Conservation (phyloP, 2,113 vertebrate species). For the Periophthalmus modestus region DNA sequence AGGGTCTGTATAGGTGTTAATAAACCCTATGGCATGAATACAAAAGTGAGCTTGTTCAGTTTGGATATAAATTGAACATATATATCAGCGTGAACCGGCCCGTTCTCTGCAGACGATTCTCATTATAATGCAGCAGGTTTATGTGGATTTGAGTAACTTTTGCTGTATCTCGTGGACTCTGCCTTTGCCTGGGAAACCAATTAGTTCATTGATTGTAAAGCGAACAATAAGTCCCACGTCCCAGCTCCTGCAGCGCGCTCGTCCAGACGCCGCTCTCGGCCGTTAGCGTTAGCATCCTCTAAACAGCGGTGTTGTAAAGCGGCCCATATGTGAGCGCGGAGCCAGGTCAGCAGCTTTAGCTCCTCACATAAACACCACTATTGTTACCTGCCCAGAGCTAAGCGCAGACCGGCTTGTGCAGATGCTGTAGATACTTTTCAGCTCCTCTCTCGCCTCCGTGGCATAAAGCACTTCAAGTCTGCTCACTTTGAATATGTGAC, state of each 20-base stretch:
- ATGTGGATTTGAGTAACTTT: background rate
- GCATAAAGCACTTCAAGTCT: constrained; percentile 36
- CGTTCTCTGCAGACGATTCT: background rate
- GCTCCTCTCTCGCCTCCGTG: background rate
- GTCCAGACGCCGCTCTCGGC: background rate
- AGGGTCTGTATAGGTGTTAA: background rate
- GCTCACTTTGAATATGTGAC: constrained; percentile 16
- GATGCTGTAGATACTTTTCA: constrained; percentile 11
- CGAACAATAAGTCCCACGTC: background rate
- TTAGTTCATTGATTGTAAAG: background rate
- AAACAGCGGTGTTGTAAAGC: background rate
- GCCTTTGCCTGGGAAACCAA: background rate
- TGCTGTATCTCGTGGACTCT: background rate
- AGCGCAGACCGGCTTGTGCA: constrained; percentile 24
- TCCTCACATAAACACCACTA: constrained; percentile 12
- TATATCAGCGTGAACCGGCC: background rate
- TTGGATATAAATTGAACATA: background rate
- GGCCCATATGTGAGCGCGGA: background rate
- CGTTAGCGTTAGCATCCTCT: background rate
- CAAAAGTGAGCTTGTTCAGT: background rate
- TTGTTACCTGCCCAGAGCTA: constrained; percentile 15
- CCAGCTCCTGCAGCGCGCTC: background rate
- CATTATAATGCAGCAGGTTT: background rate
- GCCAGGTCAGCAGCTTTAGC: constrained; percentile 24
- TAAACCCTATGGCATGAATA: background rate